Base-by-base conservation (phyloP, 2,888 invertebrate genomes). In the Netelia melanura region DNA sequence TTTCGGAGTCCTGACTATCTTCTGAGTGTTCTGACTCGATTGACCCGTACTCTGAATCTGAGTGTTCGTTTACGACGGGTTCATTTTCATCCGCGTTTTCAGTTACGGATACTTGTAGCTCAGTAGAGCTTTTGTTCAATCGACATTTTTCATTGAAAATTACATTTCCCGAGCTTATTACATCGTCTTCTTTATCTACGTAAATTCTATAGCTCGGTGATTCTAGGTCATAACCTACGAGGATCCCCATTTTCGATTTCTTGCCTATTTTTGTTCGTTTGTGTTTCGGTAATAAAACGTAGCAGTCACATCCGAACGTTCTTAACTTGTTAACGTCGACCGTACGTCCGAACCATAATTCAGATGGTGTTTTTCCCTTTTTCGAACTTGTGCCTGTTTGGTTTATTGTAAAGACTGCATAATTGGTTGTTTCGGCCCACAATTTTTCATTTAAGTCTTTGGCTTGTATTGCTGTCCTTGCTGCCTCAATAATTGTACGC, bases 401-500 rank as follows among this genome's bases (percentile, higher is more conserved):
- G 77, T 87, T 87, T 23, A 85, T 85, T 54, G 85, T 86, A 62
- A 87, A 83, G 43, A 85, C 84, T 71, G 81, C 68, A 81, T 38
- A 17, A 64, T 67, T 67, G 3, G 44, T 67, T 67, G 65, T 44
- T 44, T 44, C 65, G n/a, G 65, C 65, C 65, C 65, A 67, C 38
- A 67, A 44, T 3, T 44, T 67, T 67, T 67, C 67, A 54, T 76
- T 64, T 38, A 86, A 61, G 65, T 79, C 43, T 71, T 58, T 70
- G 2, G 84, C 85, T 75, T 87, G 83, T 43, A 91, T 83, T 6
- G 74, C 87, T 23, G 91, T 85, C 70, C 90, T 83, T 48, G 91
- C 90, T 77, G 90, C 85, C 77, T 92, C 91, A 3, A 90, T 89
- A 21, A 92, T 83, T 14, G 90, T 92, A 30, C 91, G 79, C 90